Evolutionary conservation across 64 coral and sea anemone species (phyloP), one percentile per base, ranked within the genome.

Genomic region (Montipora cactus): DNA sequence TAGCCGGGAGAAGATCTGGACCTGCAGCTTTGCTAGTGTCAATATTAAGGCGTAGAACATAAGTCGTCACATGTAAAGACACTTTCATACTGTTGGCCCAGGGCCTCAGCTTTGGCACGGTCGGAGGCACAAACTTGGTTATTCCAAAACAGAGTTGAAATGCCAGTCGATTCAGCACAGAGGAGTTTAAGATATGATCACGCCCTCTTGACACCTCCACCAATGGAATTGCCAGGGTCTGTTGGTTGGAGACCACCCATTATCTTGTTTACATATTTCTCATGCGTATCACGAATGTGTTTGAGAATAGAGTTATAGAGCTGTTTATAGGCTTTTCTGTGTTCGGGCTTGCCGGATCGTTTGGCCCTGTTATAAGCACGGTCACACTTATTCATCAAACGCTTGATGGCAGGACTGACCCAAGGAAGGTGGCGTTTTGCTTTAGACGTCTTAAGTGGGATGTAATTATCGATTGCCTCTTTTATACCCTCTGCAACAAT

Each of bases 371-470:
- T 90, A 20, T 59, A 78, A 3, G 73, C 73, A 5, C n/a, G 8
- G 66, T 90, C 75, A 59, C 47, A 14, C 71, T 88, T 88, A 69
- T 69, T 44, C 86, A 88, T 76, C 64, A 75, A 45, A 44, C 86
- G 1, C 51, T 88, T 88, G 71, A 88, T 57, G 53, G 53, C 53
- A 57, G 53, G 53, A 11, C 53, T 57, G 53, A 57, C 53, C 53
- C 53, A 57, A 57, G 53, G 53, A 11, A 57, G 86, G 18, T 88
- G 86, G 12, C 44, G 68, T 69, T 88, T 88, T n/a, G 25, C 48
- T 75, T 88, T 88, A 16, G 87, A 72, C 7, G 16, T 89, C 20
- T 89, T 89, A 50, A 76, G 87, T 76, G 87, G 87, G 49, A 89
- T 77, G 50, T 73, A 75, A 15, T 77, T 89, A 64, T 89, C 49